phyloP scores from a whole-genome alignment of 2,888 invertebrate species.

The Tachystola acroxantha region DNA sequence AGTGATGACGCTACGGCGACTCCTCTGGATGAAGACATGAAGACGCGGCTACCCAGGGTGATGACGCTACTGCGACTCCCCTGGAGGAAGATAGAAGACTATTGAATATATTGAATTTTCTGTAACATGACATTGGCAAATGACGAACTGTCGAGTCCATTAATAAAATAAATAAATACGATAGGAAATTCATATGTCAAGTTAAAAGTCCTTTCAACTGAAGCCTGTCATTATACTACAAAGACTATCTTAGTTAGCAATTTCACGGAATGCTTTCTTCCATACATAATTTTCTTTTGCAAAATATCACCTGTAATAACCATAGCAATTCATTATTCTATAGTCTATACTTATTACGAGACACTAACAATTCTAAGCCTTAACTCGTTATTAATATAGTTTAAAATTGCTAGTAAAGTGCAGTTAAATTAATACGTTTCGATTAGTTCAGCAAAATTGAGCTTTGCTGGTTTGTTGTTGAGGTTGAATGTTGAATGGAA shows the following conservation, averaged over 20 bases:
- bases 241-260: neutral
- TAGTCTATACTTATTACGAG: neutral
- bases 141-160: no score
- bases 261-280: neutral
- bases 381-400: neutral
- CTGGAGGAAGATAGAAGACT: no score
- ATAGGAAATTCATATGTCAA: no score
- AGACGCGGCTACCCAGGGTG: no score
- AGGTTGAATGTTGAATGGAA: neutral
- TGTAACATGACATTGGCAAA: no score
- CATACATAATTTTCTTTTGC: constrained; percentile 1
- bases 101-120: no score
- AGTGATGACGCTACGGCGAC: no score
- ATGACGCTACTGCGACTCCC: no score
- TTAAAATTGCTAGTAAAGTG: neutral
- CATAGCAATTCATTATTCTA: neutral
- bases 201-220: no score
- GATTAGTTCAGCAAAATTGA: neutral
- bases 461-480: neutral
- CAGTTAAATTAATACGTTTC: neutral
- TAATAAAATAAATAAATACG: no score
- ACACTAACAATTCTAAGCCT: neutral
- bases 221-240: neutral
- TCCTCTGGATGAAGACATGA: no score
- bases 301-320: neutral